Evolutionary conservation across 2,888 invertebrate species (phyloP), one percentile per base, ranked within the genome.

Genomic region (Branchinecta sandiegonensis): DNA sequence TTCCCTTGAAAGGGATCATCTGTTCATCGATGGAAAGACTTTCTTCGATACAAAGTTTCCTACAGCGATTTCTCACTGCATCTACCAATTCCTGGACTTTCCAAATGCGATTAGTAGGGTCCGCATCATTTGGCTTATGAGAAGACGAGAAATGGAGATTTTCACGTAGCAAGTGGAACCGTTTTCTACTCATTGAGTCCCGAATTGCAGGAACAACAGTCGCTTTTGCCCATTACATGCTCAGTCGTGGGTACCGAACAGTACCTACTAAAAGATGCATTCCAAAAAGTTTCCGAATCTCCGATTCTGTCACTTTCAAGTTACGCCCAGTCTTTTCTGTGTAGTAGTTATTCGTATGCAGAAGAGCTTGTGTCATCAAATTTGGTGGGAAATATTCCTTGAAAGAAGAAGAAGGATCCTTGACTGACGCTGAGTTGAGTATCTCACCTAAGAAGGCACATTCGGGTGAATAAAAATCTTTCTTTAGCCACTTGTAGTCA

Each of bases 51-150:
- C 23, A 23, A 74, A 74, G 69, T 76, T 75, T 71, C 76, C 73
- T 10, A 76, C 71, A 23, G 23, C 23, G 23, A 23, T 23, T 23
- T 23, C 23, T 23, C 23, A 23, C 23, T 23, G 23, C 23, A 66
- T 72, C 70, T 23, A 71, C 47, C 50, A 68, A 68, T 76, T 83
- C 81, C 70, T 79, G 77, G 70, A 79, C 78, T 74, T 82, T 56
- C 70, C 68, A 17, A 73, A 64, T 65, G 65, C 37, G 67, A 69
- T 66, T 23, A 4, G 23, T 23, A 23, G 23, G 23, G 23, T 23
- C 23, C 23, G 23, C 23, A 23, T 23, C 23, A 23, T 23, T 23
- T 23, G 23, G 23, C 4, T 23, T 23, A 23, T 23, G 23, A 23
- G 23, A 23, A 23, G 23, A 23, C 23, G 23, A 23, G 23, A 23